Percentiles rank a stretch among this genome's conserved stretches.
These are phyloP conservation scores for Carduelis carduelis DNA, from an alignment of 2,797 vertebrate species.

Conservation along the genomic window DNA sequence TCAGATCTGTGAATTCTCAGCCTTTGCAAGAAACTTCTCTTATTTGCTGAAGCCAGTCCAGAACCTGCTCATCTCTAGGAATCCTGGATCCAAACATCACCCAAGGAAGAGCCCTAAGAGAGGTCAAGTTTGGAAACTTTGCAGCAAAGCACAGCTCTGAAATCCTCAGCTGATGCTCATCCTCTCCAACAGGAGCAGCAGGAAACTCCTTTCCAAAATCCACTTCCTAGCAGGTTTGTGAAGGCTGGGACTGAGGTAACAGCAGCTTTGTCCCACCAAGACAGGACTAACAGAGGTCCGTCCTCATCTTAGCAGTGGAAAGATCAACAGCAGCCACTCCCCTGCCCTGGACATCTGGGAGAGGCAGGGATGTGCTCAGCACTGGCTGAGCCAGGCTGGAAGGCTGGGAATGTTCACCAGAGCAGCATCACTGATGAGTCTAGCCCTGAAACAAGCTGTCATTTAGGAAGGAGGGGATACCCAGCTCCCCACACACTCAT, in stretches of 20 bases:
- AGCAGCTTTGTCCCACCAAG: not conserved
- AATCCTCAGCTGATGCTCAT: not conserved
- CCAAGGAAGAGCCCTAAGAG: not conserved
- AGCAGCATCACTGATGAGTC: not conserved
- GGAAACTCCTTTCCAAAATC: not conserved
- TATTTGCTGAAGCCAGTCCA: not conserved
- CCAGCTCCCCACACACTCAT: not conserved
- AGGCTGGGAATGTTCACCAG: not conserved
- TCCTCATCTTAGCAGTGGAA: not conserved
- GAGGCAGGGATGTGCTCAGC: not conserved
- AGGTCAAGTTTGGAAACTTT: not conserved
- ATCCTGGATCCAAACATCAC: not conserved
- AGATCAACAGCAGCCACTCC: not conserved
- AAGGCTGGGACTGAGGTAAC: not conserved
- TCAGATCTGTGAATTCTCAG: not conserved
- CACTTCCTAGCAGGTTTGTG: not conserved
- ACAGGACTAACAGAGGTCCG: not conserved
- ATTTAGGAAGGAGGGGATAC: not conserved
- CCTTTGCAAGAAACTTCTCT: not conserved
- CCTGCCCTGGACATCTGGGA: rapidly evolving
- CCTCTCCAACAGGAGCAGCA: not conserved
- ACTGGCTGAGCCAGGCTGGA: not conserved
- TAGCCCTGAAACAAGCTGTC: not conserved
- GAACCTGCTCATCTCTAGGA: not conserved
- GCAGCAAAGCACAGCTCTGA: not conserved